phyloP scores from a whole-genome alignment of 2,113 vertebrate species.

The Amia ocellicauda region DNA sequence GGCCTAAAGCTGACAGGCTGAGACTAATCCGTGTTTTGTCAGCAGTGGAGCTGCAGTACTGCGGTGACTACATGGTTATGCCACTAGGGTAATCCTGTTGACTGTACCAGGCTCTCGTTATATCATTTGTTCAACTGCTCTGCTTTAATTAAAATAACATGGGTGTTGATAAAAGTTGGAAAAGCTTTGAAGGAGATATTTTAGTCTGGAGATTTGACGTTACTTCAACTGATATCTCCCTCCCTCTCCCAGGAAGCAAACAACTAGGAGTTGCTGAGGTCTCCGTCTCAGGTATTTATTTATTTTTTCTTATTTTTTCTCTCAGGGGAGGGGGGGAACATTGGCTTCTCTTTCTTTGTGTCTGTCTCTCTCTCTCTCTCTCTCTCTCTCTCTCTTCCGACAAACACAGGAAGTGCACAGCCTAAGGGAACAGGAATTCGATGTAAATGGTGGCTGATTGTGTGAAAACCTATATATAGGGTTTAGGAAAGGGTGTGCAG shows the following conservation, averaged over 20 bases:
- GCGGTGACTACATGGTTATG: too few species aligned
- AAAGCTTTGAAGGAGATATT: too few species aligned
- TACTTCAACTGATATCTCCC: too few species aligned
- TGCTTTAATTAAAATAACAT: too few species aligned
- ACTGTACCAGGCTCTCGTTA: too few species aligned
- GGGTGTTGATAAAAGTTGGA: too few species aligned
- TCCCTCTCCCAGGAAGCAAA: constrained; percentile 19
- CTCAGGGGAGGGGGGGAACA: background rate
- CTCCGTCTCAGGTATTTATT: constrained; percentile 21
- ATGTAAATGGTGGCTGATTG: constrained; percentile 3
- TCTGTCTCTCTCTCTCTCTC: constrained; percentile 3
- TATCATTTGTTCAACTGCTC: too few species aligned
- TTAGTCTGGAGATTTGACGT: too few species aligned
- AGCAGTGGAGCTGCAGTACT: too few species aligned
- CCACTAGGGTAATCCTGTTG: too few species aligned
- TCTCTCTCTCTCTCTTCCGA: constrained; percentile 2
- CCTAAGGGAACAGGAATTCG: background rate
- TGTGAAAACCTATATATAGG: constrained; percentile 25
- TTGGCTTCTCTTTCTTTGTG: constrained; percentile 1
- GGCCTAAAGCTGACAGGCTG: too few species aligned
- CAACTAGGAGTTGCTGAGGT: background rate
- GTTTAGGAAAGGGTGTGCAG: constrained; percentile 24
- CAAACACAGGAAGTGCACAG: constrained; percentile 30
- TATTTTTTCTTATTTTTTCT: background rate
- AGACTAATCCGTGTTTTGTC: too few species aligned